Evolutionary conservation across 2,797 vertebrate genomes (phyloP), one percentile per base, ranked within the genome.

Genomic region (Nannoperca obscura): DNA sequence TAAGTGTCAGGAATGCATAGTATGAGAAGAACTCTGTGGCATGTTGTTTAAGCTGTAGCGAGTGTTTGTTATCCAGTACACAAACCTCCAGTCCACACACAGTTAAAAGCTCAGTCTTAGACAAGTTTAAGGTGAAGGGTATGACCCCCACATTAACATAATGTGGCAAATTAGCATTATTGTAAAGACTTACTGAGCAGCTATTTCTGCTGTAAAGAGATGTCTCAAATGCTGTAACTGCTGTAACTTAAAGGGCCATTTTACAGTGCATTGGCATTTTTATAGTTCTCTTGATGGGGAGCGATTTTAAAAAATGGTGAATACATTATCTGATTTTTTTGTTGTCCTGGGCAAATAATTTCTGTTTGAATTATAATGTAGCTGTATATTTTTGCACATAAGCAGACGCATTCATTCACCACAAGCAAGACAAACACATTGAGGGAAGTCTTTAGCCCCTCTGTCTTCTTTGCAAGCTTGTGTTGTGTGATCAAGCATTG

Each of bases 1-100:
- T 69, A 19, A 66, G 55, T 57, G 7, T 80, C 75, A 85, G 75
- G 82, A 90, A 93, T 88, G 86, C 2, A 2, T 20, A 84, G 80
- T 30, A 91, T 87, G 49, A 47, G 59, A 81, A 71, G 75, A 71
- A 30, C 64, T 67, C 76, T 9, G 22, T 8, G 47, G 15, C 34
- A 15, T 61, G 76, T 81, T 71, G 62, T 58, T 20, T 59, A 50
- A 85, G 71, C 55, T 66, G 60, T 61, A 66, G 12, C 55, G 34
- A 71, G 64, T 65, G 76, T 74, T 67, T 47, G 61, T 64, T n/a
- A 19, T 60, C 24, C n/a, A 11, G 3, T 7, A 34, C 24, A 47
- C 44, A 70, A 68, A 61, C 22, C 61, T 54, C 34, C 59, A 59
- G 54, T 42, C 40, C 14, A 12, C 38, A 14, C 32, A 27, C 59